Evolutionary conservation across 1,140 invertebrate species (phyloP).

Genomic region (Arctopsyche grandis): DNA sequence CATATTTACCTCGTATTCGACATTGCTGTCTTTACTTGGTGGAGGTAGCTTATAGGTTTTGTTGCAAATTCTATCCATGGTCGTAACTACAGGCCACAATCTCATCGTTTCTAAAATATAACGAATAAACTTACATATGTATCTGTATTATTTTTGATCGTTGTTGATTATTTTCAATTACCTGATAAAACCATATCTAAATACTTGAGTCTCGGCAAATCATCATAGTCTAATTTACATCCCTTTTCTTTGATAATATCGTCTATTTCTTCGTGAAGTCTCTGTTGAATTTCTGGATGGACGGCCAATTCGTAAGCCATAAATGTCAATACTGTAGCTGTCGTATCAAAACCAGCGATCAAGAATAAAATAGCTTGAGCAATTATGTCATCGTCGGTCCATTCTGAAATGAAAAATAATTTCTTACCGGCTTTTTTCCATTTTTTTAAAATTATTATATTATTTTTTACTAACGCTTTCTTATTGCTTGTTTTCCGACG

Average conservation of each 20-base stretch:
- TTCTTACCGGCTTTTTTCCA: not conserved
- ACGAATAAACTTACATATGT: conserved; percentile 56
- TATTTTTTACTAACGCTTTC: conserved; percentile 29
- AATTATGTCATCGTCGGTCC: conserved; percentile 59
- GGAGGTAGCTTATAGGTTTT: conserved; percentile 57
- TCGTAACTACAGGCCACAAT: conserved; percentile 67
- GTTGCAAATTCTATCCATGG: conserved; percentile 63
- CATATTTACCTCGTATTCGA: conserved; percentile 39
- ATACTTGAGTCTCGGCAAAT: conserved; percentile 62
- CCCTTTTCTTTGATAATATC: conserved; percentile 58
- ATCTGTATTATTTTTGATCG: conserved; percentile 35
- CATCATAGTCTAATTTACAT: conserved; percentile 59
- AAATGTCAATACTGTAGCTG: conserved; percentile 57
- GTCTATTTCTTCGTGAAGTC: conserved; percentile 68
- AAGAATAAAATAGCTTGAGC: conserved; percentile 66
- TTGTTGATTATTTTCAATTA: conserved; percentile 47
- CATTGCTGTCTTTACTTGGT: conserved; percentile 43
- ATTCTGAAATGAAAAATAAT: conserved; percentile 56
- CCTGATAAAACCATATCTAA: conserved; percentile 62
- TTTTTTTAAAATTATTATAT: not conserved
- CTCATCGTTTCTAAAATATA: conserved; percentile 65
- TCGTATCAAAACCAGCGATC: conserved; percentile 65
- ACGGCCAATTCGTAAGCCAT: conserved; percentile 65
- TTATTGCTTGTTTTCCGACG: conserved; percentile 41
- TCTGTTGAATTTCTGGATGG: conserved; percentile 67